These are phyloP conservation scores for Microctonus hyperodae DNA, from an alignment of 2,888 invertebrate genomes.

Conservation along the genomic window DNA sequence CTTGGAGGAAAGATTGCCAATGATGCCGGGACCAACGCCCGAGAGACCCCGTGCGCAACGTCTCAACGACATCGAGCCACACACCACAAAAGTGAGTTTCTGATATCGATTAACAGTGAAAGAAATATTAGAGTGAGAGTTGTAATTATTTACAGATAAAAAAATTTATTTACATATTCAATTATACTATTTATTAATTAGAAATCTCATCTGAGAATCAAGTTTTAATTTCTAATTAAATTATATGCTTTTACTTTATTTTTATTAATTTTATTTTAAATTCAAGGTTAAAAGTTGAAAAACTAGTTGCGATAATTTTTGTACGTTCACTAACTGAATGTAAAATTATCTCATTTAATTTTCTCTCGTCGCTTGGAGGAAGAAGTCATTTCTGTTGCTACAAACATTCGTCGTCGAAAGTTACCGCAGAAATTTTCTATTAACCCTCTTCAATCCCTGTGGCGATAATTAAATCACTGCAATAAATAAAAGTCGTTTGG, in stretches of 20 bases:
- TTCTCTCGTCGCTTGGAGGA: not conserved
- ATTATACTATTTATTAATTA: not conserved
- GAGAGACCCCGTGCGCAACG: conserved; percentile 60
- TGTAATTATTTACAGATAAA: too few relatives aligned
- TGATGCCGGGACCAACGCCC: conserved; percentile 60
- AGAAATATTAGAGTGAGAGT: not conserved
- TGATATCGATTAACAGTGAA: conserved; percentile 12
- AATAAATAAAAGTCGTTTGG: not conserved
- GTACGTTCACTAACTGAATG: too few relatives aligned
- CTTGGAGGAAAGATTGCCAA: conserved; percentile 49
- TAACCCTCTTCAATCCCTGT: conserved; percentile 26
- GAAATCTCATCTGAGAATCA: not conserved
- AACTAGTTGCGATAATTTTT: not conserved
- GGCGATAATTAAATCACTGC: not conserved
- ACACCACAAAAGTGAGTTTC: conserved; percentile 52
- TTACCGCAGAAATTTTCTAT: conserved; percentile 35
- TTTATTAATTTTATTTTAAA: too few relatives aligned
- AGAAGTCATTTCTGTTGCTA: not conserved
- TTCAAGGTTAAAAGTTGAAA: not conserved
- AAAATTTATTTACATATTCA: not conserved
- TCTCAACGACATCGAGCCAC: conserved; percentile 60
- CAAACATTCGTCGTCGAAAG: conserved; percentile 28
- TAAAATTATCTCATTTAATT: not conserved
- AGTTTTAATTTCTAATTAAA: too few relatives aligned
- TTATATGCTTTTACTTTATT: not conserved